Evolutionary conservation across 1,140 invertebrate species (phyloP).

Genomic region (Spodoptera frugiperda): DNA sequence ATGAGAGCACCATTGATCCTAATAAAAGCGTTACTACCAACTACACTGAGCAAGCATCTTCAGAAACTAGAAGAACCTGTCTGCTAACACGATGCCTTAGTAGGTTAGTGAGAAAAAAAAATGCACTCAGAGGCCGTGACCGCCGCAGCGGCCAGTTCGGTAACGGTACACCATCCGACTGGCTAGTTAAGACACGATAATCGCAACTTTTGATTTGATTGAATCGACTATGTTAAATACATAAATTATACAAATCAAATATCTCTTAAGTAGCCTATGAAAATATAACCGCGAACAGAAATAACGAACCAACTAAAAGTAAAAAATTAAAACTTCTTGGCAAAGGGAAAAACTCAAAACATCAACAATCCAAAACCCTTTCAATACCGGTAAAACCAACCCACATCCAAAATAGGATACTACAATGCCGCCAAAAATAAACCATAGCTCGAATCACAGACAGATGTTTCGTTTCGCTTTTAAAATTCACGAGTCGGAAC

Average conservation of each 20-base stretch:
- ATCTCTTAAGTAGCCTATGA: not conserved
- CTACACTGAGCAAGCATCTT: slow-evolving; percentile 31
- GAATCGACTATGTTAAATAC: slow-evolving; percentile 9
- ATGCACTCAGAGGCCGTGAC: slow-evolving; percentile 58
- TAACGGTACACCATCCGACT: slow-evolving; percentile 62
- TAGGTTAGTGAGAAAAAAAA: slow-evolving; percentile 68
- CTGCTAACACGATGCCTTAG: slow-evolving; percentile 59
- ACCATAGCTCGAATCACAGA: slow-evolving; percentile 48
- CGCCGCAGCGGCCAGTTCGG: slow-evolving; percentile 52
- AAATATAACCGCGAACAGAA: not conserved
- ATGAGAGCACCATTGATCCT: not conserved
- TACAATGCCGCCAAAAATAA: slow-evolving; percentile 51
- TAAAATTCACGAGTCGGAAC: slow-evolving; percentile 53
- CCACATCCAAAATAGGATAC: slow-evolving; percentile 36
- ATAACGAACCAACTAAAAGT: not conserved
- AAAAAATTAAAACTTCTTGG: slow-evolving; percentile 2
- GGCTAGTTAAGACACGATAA: slow-evolving; percentile 54
- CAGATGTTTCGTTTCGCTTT: slow-evolving; percentile 49
- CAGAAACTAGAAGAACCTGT: slow-evolving; percentile 56
- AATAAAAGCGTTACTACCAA: slow-evolving; percentile 47
- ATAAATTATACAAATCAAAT: slow-evolving; percentile 7
- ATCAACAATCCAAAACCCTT: slow-evolving; percentile 21
- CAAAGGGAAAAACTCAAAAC: slow-evolving; percentile 16
- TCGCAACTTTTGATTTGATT: slow-evolving; percentile 40
- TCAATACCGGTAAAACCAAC: slow-evolving; percentile 27